These are phyloP conservation scores for Actenoides hombroni DNA, from an alignment of 2,113 vertebrate genomes.

Conservation along the genomic window DNA sequence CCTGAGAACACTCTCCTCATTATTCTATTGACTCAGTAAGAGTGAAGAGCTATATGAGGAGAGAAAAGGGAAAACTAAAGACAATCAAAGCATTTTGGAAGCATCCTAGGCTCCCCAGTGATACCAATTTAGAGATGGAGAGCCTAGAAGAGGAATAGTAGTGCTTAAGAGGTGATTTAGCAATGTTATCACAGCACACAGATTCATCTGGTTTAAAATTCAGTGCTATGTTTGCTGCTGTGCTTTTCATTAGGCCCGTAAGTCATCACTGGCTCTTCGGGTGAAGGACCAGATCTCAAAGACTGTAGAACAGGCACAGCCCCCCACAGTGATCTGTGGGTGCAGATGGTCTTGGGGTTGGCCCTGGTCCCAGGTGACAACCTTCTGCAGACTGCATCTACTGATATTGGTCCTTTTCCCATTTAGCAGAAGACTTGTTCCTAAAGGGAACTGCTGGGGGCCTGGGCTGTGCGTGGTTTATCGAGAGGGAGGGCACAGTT, in stretches of 20 bases:
- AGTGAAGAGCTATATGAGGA: not conserved
- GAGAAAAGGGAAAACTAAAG: not conserved
- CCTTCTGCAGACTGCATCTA: not conserved
- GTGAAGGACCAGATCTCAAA: not conserved
- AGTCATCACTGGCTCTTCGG: not conserved
- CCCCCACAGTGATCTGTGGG: rapidly evolving
- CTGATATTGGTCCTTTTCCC: not conserved
- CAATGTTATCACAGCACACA: not conserved
- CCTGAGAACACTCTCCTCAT: slow-evolving; percentile 26
- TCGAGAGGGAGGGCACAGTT: not conserved
- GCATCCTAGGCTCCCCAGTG: not conserved
- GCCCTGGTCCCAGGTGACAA: not conserved
- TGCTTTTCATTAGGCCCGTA: not conserved
- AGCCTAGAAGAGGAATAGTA: not conserved
- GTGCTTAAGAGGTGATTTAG: not conserved
- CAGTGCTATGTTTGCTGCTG: not conserved
- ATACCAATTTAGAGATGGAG: not conserved
- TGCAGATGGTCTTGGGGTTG: not conserved
- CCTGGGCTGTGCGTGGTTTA: not conserved
- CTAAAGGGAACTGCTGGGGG: not conserved
- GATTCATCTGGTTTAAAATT: not conserved
- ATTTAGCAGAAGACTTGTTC: not conserved
- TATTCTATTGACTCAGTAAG: slow-evolving; percentile 18
- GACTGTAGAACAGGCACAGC: not conserved
- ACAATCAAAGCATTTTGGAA: not conserved